Percentiles rank a stretch among this genome's conserved stretches.
Conservation (phyloP, 2,888 invertebrate species). For the Hydropsyche betteni region DNA sequence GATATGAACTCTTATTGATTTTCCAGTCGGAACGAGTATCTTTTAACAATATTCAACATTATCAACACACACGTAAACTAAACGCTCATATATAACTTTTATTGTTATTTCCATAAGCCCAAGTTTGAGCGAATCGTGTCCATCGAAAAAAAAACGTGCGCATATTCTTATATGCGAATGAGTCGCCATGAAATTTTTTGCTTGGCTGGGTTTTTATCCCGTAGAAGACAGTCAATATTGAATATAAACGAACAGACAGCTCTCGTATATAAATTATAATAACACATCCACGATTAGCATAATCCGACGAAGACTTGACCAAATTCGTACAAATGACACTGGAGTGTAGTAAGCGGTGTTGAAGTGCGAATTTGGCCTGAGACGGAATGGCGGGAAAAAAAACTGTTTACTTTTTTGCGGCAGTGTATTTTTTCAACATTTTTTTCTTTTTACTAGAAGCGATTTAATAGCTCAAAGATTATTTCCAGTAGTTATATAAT, state of each 20-base stretch:
- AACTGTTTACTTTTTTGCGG: not conserved
- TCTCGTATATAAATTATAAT: not conserved
- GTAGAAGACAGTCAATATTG: constrained; percentile 22
- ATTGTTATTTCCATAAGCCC: too few relatives aligned
- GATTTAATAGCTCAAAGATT: not conserved
- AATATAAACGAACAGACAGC: constrained; percentile 2
- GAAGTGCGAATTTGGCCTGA: constrained; percentile 17
- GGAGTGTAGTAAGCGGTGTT: not conserved
- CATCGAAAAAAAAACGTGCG: not conserved
- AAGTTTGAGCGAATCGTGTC: too few relatives aligned
- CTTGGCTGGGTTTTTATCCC: not conserved
- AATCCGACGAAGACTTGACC: constrained; percentile 26
- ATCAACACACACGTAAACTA: too few relatives aligned
- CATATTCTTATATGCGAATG: not conserved
- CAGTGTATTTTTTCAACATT: not conserved
- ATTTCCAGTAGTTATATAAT: too few relatives aligned
- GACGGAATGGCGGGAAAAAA: not conserved
- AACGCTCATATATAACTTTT: too few relatives aligned
- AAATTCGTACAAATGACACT: constrained; percentile 22
- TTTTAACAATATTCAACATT: constrained; percentile 1
- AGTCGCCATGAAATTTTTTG: constrained; percentile 11
- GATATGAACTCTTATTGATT: constrained; percentile 29
- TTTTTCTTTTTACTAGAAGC: not conserved
- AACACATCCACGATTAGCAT: constrained; percentile 12
- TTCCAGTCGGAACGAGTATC: constrained; percentile 8